A percentile compares a stretch with the other conserved stretches of the same genome.
phyloP scores from a whole-genome alignment of 1,140 invertebrate genomes.

The Brachionus plicatilis region DNA sequence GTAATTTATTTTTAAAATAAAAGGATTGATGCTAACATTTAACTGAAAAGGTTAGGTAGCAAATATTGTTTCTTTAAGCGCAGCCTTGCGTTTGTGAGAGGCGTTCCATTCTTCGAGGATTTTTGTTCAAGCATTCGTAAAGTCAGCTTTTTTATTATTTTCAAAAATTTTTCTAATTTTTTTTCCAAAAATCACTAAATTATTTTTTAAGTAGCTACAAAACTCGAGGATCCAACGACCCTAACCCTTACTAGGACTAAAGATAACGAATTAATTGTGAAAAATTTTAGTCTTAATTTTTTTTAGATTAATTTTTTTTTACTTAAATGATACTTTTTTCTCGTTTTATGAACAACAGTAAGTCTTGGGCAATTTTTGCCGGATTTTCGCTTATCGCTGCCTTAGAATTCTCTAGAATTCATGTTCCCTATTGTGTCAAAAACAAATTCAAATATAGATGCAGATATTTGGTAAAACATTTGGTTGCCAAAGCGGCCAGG shows the following conservation, averaged over 20 bases:
- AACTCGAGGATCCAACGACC: not conserved
- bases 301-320: not conserved
- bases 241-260: not conserved
- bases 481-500: not conserved
- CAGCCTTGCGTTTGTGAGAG: not conserved
- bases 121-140: not conserved
- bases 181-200: too few species aligned
- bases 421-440: not conserved
- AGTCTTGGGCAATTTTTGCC: not conserved
- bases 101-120: not conserved
- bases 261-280: not conserved
- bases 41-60: not conserved
- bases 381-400: not conserved
- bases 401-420: not conserved
- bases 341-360: not conserved
- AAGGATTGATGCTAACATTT: not conserved
- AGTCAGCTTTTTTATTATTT: not conserved
- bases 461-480: not conserved
- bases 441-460: constrained; percentile 5
- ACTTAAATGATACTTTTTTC: not conserved
- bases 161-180: not conserved
- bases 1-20: not conserved
- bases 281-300: not conserved
- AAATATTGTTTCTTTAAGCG: not conserved
- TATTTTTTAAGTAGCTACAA: not conserved